Percentiles rank a stretch among this genome's conserved stretches.
Conservation (phyloP, 30 jellyfish, hydroid and myxozoan species). For the Chironex yamaguchii region DNA sequence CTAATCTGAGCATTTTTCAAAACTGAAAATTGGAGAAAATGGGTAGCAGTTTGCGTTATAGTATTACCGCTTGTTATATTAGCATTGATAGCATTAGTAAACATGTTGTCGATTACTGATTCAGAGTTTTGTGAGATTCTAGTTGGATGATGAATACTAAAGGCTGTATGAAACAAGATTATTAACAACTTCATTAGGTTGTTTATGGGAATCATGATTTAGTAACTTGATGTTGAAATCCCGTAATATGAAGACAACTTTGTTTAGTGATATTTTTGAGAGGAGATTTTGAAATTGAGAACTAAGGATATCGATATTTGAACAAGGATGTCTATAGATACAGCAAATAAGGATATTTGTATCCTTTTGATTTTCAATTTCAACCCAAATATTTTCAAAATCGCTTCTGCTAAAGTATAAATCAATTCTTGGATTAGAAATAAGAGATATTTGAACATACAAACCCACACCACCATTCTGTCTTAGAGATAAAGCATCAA, state of each 20-base stretch:
- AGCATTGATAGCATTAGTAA: constrained; percentile 18
- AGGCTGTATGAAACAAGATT: background rate
- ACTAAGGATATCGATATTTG: constrained; percentile 22
- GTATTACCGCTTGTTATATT: constrained; percentile 39
- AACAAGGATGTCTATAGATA: constrained; percentile 36
- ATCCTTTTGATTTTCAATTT: background rate
- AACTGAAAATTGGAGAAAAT: constrained; percentile 51
- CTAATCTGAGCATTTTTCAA: background rate
- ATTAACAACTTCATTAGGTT: constrained; percentile 9
- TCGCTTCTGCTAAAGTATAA: background rate
- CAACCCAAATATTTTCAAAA: constrained; percentile 50
- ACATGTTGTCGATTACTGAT: constrained; percentile 34
- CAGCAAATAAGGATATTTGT: constrained; percentile 12
- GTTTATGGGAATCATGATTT: constrained; percentile 11
- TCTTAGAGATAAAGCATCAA: constrained; percentile 6
- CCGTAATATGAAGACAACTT: constrained; percentile 16
- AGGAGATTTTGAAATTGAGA: constrained; percentile 18
- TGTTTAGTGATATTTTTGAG: constrained; percentile 9
- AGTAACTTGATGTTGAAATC: constrained; percentile 52
- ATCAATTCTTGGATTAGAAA: background rate
- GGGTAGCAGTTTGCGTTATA: constrained; percentile 21
- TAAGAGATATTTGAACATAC: constrained; percentile 18
- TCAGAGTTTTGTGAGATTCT: background rate
- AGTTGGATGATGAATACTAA: constrained; percentile 22
- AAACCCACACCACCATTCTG: constrained; percentile 56